phyloP scores from a whole-genome alignment of 2,797 vertebrate genomes.

The Tinamus major region DNA sequence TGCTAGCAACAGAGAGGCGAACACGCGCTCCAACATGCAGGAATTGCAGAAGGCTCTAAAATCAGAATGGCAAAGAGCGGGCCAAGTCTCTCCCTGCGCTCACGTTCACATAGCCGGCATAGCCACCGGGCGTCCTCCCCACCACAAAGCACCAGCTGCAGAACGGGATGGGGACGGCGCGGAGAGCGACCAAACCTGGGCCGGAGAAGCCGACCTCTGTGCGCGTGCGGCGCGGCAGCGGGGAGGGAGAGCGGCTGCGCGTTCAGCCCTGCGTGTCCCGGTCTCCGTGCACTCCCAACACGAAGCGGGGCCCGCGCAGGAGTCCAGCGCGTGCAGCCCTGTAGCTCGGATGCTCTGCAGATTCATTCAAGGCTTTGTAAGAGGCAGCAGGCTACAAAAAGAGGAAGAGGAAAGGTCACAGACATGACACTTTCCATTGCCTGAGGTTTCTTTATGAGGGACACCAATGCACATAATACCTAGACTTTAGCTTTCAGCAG shows the following conservation, averaged over 20 bases:
- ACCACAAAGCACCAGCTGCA: not conserved
- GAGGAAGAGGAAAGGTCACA: not conserved
- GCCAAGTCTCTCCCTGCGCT: slow-evolving; percentile 19
- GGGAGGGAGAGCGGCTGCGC: not conserved
- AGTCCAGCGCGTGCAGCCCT: rapidly evolving
- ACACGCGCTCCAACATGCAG: slow-evolving; percentile 26
- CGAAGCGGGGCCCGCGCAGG: not conserved
- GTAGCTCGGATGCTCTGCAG: not conserved
- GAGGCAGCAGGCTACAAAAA: not conserved
- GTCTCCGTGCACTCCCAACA: not conserved
- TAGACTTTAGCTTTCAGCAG: not conserved
- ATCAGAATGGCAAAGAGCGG: slow-evolving; percentile 10
- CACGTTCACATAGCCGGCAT: not conserved
- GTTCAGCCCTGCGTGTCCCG: not conserved
- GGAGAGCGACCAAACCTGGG: not conserved
- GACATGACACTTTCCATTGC: not conserved
- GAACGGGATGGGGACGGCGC: not conserved
- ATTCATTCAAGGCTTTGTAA: not conserved
- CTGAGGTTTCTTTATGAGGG: not conserved
- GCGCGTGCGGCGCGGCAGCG: not conserved
- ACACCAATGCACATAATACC: not conserved
- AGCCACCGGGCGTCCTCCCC: slow-evolving; percentile 16
- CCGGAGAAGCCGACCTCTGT: not conserved
- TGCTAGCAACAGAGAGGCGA: slow-evolving; percentile 69
- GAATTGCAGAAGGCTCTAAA: not conserved